Evolutionary conservation across 2,113 vertebrate species (phyloP).

Genomic region (Carollia perspicillata): DNA sequence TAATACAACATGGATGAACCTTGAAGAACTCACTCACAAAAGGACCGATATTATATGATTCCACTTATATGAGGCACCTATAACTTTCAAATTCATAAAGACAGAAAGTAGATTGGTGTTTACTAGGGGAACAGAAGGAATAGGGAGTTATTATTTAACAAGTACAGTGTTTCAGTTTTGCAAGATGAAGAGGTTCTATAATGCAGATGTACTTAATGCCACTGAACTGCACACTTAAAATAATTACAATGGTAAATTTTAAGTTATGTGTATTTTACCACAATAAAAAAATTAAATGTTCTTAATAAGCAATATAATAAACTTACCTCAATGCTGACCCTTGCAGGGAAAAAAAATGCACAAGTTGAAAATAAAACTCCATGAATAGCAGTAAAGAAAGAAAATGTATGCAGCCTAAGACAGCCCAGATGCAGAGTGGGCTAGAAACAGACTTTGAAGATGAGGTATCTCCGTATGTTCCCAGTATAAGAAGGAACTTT

Average conservation of each 20-base stretch:
- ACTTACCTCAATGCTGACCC: conserved; percentile 84
- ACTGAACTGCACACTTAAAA: no score
- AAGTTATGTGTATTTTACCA: neutral
- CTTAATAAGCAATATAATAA: conserved; percentile 87
- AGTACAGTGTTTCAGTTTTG: neutral
- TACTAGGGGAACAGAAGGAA: neutral
- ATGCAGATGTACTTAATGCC: no score
- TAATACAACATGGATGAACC: neutral
- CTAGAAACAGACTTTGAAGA: conserved; percentile 88
- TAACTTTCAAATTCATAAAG: neutral
- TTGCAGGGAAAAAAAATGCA: conserved; percentile 87
- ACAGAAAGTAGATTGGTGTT: neutral
- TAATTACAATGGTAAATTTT: no score
- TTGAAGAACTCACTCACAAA: neutral
- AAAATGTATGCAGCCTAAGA: conserved; percentile 87
- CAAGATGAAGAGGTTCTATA: neutral
- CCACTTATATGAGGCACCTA: neutral
- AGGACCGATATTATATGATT: neutral
- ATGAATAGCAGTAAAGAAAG: conserved; percentile 88
- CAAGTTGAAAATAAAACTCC: conserved; percentile 86
- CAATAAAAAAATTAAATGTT: conserved; percentile 81
- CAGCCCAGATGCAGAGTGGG: conserved; percentile 86
- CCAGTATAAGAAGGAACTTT: conserved; percentile 65
- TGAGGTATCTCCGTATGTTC: conserved; percentile 81
- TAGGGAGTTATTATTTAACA: neutral